Conservation (phyloP, 2,797 vertebrate genomes). For the Anas acuta region DNA sequence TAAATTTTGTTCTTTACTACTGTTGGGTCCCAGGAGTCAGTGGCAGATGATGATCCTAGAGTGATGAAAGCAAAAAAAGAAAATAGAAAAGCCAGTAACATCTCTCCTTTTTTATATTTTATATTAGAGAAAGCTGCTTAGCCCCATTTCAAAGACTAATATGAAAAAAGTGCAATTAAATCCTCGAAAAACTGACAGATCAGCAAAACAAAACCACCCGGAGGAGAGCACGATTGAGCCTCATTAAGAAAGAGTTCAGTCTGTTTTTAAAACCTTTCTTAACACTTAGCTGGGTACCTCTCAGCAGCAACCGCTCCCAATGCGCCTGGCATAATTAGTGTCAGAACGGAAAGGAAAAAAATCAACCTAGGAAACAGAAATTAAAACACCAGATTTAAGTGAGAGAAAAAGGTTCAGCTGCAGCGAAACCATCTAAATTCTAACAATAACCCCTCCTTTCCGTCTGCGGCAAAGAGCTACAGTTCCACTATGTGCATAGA, state of each 20-base stretch:
- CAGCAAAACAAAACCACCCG: conserved; percentile 83
- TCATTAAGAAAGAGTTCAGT: conserved; percentile 81
- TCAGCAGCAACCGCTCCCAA: conserved; percentile 77
- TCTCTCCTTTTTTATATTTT: conserved; percentile 42
- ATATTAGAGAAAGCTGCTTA: conserved; percentile 73
- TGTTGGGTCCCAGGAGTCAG: neutral
- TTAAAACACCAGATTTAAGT: conserved; percentile 70
- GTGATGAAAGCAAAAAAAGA: conserved; percentile 24
- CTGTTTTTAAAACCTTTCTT: conserved; percentile 82
- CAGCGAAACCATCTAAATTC: conserved; percentile 40
- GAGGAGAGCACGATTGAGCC: conserved; percentile 78
- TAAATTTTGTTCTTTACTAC: neutral
- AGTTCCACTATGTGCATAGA: neutral
- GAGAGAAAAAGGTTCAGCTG: conserved; percentile 25
- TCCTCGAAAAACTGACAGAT: conserved; percentile 80
- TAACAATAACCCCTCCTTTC: conserved; percentile 46
- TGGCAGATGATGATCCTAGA: conserved; percentile 20
- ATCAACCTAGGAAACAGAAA: conserved; percentile 75
- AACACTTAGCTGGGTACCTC: conserved; percentile 79
- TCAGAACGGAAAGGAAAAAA: conserved; percentile 71
- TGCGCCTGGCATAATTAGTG: conserved; percentile 77
- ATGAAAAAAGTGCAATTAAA: conserved; percentile 80
- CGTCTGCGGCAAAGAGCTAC: neutral
- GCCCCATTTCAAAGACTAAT: conserved; percentile 79
- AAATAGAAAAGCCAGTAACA: conserved; percentile 55